Base-by-base conservation (phyloP, 2,797 vertebrate genomes). In the Capromys pilorides region DNA sequence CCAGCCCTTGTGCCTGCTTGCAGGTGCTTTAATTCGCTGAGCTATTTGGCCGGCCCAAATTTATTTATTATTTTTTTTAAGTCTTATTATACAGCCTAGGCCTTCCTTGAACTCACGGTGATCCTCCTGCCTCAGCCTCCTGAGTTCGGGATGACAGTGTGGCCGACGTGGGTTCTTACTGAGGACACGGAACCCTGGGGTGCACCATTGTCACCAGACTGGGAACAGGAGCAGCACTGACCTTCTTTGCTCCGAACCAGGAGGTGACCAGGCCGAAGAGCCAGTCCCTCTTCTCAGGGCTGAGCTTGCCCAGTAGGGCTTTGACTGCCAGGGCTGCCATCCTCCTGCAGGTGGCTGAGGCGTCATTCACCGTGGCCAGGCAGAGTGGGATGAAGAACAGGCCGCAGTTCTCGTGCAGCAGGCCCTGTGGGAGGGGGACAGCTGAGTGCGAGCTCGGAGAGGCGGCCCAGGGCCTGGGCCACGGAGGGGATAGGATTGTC, bases 351-450 rank as follows among this genome's bases (percentile, higher is more conserved):
- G 97, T 98, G 1, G 98, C 95, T 0, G 99, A 99, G 97, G 99
- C 98, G 21, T 99, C 99, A 0, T 99, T 99, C 86, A 99, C 98
- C 97, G 99, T 98, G 39, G 98, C 98, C 92, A 99, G 98, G 21
- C 99, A 99, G 19, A 99, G 98, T 0, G 99, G 99, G 57, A 99
- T 98, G 12, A 99, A 99, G 98, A 99, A 99, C 79, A 99, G 97
- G 4, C 99, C 98, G 0, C 98, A 99, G 98, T 99, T 97, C 88
- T 98, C 96, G 28, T 98, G 96, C 85, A 99, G 98, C 93, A 99
- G 97, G 1, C 98, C 98, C 99, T 99, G 88, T 12, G 94, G 96
- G 31, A 75, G n/a, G 21, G 33, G n/a, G 6, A 19, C 2, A 18
- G 67, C 67, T 71, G n/a, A 71, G 69, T 9, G 7, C 21, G 19